Conservation (phyloP, 92 coral and sea anemone genomes). For the Ricordea florida region DNA sequence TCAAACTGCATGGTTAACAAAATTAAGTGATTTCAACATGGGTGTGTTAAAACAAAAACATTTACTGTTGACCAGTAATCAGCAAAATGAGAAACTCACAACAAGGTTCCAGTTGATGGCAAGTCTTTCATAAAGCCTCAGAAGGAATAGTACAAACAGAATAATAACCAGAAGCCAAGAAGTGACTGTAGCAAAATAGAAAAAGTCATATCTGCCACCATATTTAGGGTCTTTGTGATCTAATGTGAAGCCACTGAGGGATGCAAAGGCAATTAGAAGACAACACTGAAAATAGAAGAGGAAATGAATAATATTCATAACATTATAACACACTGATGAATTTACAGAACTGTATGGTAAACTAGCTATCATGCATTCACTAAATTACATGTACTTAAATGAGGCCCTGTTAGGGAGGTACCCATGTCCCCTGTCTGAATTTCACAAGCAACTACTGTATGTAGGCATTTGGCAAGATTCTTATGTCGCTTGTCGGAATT, state of each 20-base stretch:
- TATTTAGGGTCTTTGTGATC: not conserved
- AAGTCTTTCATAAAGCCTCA: conserved; percentile 59
- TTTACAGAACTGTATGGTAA: not conserved
- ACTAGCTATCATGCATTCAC: too few species aligned
- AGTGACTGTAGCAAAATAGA: conserved; percentile 91
- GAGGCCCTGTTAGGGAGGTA: not conserved
- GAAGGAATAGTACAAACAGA: conserved; percentile 67
- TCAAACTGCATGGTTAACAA: too few species aligned
- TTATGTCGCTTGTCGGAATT: too few species aligned
- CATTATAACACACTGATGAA: not conserved
- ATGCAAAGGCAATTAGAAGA: conserved; percentile 81
- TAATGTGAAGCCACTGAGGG: conserved; percentile 69
- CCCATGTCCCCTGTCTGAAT: too few species aligned
- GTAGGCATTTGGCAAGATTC: too few species aligned
- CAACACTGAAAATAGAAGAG: conserved; percentile 43
- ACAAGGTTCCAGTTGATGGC: conserved; percentile 80
- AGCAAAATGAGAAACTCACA: conserved; percentile 34
- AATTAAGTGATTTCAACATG: too few species aligned
- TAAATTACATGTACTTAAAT: too few species aligned
- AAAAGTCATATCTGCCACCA: conserved; percentile 87
- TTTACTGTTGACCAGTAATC: not conserved
- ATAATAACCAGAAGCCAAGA: conserved; percentile 89
- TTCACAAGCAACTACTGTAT: too few species aligned
- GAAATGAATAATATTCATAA: not conserved
- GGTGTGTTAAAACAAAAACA: not conserved